phyloP scores from a whole-genome alignment of 2,888 invertebrate species.

The Drosophila trichaetosa region DNA sequence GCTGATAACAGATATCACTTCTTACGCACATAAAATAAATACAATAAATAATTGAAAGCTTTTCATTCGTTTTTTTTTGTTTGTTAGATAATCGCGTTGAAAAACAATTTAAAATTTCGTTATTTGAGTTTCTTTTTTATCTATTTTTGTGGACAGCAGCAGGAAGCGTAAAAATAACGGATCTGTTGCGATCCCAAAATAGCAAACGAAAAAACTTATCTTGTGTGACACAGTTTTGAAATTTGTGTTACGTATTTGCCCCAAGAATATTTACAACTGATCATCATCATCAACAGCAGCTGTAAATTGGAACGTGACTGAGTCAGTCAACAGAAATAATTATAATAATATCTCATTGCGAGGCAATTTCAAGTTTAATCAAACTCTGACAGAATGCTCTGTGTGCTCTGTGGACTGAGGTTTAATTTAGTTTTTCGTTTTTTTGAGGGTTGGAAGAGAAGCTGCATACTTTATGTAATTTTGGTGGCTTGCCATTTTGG shows the following conservation, averaged over 20 bases:
- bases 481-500: background rate
- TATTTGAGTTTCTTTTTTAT: constrained; percentile 27
- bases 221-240: constrained; percentile 11
- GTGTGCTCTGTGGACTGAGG: background rate
- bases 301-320: constrained; percentile 18
- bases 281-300: background rate
- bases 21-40: constrained; percentile 4
- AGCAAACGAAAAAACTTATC: constrained; percentile 21
- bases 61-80: constrained; percentile 3
- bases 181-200: constrained; percentile 43
- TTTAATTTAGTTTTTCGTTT: background rate
- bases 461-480: constrained; percentile 8
- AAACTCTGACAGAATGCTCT: background rate
- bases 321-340: background rate
- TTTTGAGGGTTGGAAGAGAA: constrained; percentile 18
- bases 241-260: background rate
- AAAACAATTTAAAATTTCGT: constrained; percentile 20
- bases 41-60: constrained; percentile 12
- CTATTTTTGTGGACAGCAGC: constrained; percentile 8
- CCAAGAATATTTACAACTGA: constrained; percentile 11
- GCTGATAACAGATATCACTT: constrained; percentile 7
- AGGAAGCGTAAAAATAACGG: constrained; percentile 27
- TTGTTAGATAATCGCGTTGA: constrained; percentile 43
- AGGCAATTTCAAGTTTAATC: constrained; percentile 15
- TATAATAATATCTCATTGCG: background rate